Conservation (phyloP, 2,797 vertebrate species). For the Rhinella marina region DNA sequence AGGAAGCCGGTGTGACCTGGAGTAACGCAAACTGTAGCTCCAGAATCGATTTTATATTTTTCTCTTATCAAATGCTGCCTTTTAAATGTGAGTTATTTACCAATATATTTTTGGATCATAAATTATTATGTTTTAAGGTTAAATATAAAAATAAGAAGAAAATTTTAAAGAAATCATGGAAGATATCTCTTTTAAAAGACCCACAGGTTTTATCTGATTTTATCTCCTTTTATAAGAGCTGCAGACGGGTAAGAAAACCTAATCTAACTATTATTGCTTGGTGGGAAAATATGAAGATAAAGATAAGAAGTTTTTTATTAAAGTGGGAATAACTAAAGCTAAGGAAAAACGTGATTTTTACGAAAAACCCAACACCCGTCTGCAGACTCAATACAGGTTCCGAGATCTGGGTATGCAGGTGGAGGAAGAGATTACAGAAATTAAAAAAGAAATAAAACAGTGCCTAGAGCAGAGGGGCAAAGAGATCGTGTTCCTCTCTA, state of each 20-base stretch:
- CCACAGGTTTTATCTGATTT: neutral
- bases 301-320: neutral
- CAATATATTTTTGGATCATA: neutral
- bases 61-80: neutral
- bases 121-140: neutral
- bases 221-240: accelerated
- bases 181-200: too few species aligned
- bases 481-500: neutral
- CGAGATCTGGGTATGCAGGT: neutral
- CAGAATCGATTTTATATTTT: neutral
- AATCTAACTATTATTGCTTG: neutral
- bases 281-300: neutral
- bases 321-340: too few species aligned
- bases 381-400: neutral
- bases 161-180: neutral
- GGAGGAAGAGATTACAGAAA: neutral
- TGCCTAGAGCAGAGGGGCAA: neutral
- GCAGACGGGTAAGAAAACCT: neutral
- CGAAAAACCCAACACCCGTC: neutral
- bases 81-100: neutral
- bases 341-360: neutral
- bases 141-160: too few species aligned
- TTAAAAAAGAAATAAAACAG: neutral
- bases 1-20: neutral
- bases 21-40: neutral